These are phyloP conservation scores for Sparus aurata DNA, from an alignment of 2,797 vertebrate species.

Conservation along the genomic window DNA sequence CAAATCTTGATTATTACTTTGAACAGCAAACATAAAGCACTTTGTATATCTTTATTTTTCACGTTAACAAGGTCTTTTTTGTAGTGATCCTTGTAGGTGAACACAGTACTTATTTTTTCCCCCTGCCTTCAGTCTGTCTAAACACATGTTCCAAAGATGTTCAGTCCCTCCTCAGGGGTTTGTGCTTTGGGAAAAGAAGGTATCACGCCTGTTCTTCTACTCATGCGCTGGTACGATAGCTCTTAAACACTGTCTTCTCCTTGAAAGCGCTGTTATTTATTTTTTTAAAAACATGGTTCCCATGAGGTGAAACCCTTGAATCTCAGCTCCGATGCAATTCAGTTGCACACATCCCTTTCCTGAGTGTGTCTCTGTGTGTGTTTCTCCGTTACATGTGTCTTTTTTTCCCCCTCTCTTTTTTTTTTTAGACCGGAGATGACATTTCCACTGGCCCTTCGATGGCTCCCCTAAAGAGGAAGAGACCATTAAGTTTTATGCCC, in stretches of 20 bases:
- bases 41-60: background rate
- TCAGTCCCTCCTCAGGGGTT: constrained; percentile 1
- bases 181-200: constrained; percentile 31
- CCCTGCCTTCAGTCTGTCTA: constrained; percentile 3
- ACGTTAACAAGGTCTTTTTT: background rate
- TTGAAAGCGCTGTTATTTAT: constrained; percentile 23
- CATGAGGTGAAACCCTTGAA: constrained; percentile 42
- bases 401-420: background rate
- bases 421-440: constrained; percentile 41
- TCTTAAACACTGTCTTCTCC: constrained; percentile 57
- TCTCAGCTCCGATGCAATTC: constrained; percentile 22
- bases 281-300: constrained; percentile 38
- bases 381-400: constrained; percentile 9
- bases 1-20: background rate
- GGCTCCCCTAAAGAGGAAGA: constrained; percentile 47
- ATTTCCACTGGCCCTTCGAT: constrained; percentile 54
- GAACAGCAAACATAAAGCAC: background rate
- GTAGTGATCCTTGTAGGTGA: background rate
- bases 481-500: constrained; percentile 63
- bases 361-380: constrained; percentile 10
- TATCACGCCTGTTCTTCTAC: constrained; percentile 54
- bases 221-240: constrained; percentile 50
- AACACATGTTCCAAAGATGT: constrained; percentile 37
- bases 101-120: background rate
- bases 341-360: constrained; percentile 25